phyloP scores from a whole-genome alignment of 2,797 vertebrate species.

The Sebastes matsubarae region DNA sequence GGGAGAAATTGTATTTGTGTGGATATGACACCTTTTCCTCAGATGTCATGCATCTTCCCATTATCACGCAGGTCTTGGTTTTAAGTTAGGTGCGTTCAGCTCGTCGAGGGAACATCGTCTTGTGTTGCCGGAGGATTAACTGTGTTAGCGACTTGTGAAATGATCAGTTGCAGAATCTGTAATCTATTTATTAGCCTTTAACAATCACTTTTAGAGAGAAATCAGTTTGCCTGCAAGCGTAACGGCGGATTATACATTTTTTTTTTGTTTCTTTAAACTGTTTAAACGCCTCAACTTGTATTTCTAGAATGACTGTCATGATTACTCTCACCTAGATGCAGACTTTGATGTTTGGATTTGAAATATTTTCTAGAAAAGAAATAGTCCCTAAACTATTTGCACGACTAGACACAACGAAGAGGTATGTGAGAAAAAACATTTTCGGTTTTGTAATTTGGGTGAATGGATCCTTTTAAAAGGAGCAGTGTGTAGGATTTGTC shows the following conservation, averaged over 20 bases:
- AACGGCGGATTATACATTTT: background rate
- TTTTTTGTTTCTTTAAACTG: background rate
- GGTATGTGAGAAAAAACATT: accelerated
- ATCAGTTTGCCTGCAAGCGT: background rate
- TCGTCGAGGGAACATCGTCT: background rate
- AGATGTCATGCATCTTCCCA: slow-evolving; percentile 2
- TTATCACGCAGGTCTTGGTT: background rate
- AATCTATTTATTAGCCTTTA: slow-evolving; percentile 1
- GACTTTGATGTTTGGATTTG: background rate
- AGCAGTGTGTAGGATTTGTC: too few species aligned
- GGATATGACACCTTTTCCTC: slow-evolving; percentile 68
- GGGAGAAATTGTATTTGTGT: slow-evolving; percentile 49
- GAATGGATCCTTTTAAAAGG: too few species aligned
- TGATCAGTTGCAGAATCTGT: slow-evolving; percentile 22
- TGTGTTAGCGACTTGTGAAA: slow-evolving; percentile 23
- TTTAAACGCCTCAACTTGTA: background rate
- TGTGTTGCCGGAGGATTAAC: slow-evolving; percentile 9
- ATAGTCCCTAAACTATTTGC: too few species aligned
- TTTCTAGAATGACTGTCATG: background rate
- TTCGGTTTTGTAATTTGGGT: too few species aligned
- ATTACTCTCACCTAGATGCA: background rate
- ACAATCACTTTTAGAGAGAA: background rate
- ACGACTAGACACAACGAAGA: too few species aligned
- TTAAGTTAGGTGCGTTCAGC: background rate
- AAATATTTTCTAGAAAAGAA: too few species aligned